A percentile compares a stretch with the other conserved stretches of the same genome.
Evolutionary conservation across 35 echinoderm and acorn worm genomes (phyloP).

Genomic region (Antedon bifida): DNA sequence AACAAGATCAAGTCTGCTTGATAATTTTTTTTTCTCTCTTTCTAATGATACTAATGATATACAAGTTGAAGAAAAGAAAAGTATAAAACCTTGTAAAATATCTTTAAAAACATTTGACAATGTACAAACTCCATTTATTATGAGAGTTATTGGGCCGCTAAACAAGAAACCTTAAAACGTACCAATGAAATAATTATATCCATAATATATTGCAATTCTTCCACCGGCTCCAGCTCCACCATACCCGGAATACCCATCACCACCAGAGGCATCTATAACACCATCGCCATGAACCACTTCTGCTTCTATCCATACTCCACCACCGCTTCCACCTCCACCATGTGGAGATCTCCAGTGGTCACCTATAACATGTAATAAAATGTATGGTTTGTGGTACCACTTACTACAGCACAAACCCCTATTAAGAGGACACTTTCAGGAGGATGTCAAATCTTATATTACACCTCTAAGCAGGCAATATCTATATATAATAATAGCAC

Average conservation of each 20-base stretch:
- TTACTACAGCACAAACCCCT: no score
- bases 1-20: not conserved
- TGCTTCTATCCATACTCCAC: conserved; percentile 66
- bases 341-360: conserved; percentile 37
- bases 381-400: no score
- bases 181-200: conserved; percentile 71
- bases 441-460: no score
- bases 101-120: no score
- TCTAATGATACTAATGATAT: not conserved
- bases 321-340: conserved; percentile 74
- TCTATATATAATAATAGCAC: no score
- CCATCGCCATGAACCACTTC: conserved; percentile 66
- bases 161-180: not conserved
- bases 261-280: conserved; percentile 33
- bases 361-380: conserved; percentile 44
- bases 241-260: conserved; percentile 26
- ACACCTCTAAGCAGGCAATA: no score
- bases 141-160: no score
- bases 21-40: not conserved
- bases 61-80: not conserved
- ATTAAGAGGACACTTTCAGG: no score
- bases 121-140: no score
- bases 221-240: conserved; percentile 73
- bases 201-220: conserved; percentile 70
- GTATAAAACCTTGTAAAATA: no score